Evolutionary conservation across 2,888 invertebrate species (phyloP).

Genomic region (Ectemnius continuus): DNA sequence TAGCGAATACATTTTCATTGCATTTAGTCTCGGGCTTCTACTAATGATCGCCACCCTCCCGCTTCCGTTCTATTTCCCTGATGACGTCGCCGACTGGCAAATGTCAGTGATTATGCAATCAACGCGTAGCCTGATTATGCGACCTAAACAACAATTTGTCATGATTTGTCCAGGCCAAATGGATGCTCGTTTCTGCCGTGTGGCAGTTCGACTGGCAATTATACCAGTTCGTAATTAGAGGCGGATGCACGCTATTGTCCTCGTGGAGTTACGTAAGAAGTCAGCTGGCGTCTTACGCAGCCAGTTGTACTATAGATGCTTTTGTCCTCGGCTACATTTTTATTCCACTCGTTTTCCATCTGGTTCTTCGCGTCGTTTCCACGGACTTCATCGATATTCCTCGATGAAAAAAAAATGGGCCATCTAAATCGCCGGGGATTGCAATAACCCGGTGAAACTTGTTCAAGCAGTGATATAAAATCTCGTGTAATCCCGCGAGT

Average conservation of each 20-base stretch:
- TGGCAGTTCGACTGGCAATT: constrained; percentile 27
- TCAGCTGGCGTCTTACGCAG: neutral
- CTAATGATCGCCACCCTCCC: too few species aligned
- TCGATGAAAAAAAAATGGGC: neutral
- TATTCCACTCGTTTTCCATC: too few species aligned
- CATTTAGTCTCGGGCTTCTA: too few species aligned
- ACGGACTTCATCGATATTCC: neutral
- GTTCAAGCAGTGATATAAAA: constrained; percentile 28
- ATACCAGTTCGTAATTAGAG: constrained; percentile 31
- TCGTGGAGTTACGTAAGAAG: constrained; percentile 40
- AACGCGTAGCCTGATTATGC: constrained; percentile 8
- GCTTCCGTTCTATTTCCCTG: too few species aligned
- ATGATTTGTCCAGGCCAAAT: constrained; percentile 2
- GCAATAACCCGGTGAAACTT: constrained; percentile 9
- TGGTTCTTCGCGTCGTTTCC: too few species aligned
- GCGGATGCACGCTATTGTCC: constrained; percentile 29
- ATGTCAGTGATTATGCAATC: neutral
- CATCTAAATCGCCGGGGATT: too few species aligned
- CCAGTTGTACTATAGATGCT: too few species aligned
- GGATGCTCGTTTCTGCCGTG: too few species aligned
- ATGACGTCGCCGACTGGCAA: neutral
- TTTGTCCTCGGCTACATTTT: neutral
- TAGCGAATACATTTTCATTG: too few species aligned
- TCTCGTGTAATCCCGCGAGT: constrained; percentile 25
- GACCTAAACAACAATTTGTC: constrained; percentile 16